Percentiles rank a stretch among this genome's conserved stretches.
phyloP scores from a whole-genome alignment of 1,140 invertebrate species.

The Phymorhynchus buccinoides region DNA sequence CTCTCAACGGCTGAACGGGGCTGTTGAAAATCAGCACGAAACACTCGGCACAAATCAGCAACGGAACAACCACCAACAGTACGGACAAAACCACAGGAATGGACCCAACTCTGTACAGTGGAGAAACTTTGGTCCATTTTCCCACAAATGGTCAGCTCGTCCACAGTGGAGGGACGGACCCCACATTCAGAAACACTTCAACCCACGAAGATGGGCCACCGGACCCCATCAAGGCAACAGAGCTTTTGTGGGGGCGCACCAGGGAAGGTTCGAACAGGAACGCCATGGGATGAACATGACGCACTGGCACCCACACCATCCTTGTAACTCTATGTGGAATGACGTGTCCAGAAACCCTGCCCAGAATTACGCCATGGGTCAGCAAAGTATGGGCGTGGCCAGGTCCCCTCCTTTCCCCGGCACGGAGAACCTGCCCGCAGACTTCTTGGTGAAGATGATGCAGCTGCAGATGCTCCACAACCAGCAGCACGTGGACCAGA shows the following conservation, averaged over 20 bases:
- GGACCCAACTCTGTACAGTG: background rate
- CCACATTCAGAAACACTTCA: background rate
- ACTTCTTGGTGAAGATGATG: background rate
- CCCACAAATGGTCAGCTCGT: background rate
- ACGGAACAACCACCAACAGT: background rate
- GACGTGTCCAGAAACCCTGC: background rate
- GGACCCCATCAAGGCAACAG: background rate
- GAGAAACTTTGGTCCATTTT: background rate
- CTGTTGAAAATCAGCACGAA: background rate
- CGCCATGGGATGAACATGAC: background rate
- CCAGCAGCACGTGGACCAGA: background rate
- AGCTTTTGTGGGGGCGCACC: background rate
- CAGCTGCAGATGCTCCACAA: background rate
- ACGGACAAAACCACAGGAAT: background rate
- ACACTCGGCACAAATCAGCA: background rate
- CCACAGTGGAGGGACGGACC: background rate
- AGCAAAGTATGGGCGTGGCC: background rate
- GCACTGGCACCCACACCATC: background rate
- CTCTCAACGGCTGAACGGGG: background rate
- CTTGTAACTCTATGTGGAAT: background rate
- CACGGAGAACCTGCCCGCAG: background rate
- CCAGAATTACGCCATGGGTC: background rate
- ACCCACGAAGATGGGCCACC: background rate
- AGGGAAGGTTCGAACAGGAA: no score
- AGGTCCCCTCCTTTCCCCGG: background rate